Base-by-base conservation (phyloP, 2,113 vertebrate genomes). In the Pelobates fuscus region DNA sequence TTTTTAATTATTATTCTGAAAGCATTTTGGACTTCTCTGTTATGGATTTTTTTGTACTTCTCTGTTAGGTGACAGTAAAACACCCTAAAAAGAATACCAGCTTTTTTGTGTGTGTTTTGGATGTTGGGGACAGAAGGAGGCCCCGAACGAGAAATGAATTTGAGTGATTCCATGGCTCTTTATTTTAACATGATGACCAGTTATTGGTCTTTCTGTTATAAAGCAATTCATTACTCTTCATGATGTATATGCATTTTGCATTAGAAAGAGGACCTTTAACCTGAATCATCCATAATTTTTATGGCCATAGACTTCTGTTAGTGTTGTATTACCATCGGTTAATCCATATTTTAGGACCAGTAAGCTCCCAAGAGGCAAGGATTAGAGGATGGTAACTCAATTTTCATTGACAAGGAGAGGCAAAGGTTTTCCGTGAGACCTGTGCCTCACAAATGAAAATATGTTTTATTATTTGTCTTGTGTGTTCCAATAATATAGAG, bases 321-420 rank as follows among this genome's bases (percentile, higher is more conserved):
- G 69, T 71, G 58, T 71, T 62, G 43, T 49, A 32, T 71, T 71
- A 61, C 69, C 69, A 71, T 71, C 58, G 32, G 5, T n/a, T 71
- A 61, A 61, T 71, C 69, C 41, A 21, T 71, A 29, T 30, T 24
- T 71, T 61, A 60, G 37, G 26, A 71, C 60, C 57, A 62, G 41
- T 61, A 23, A 71, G 29, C 18, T 62, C 67, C 52, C 27, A 20
- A 26, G 41, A 27, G 14, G 30, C 24, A 18, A 21, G n/a, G 17
- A 21, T 44, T 60, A 17, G 41, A 25, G 14, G 1, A 25, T 49
- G 26, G 57, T n/a, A n/a, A n/a, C n/a, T 71, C 25, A 23, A 3
- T 49, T 71, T 58, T 30, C 27, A 58, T 21, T 2, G 20, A 18
- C 17, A 29, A 71, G 41, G 26, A 29, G n/a, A 61, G n/a, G 20